Conservation (phyloP, 2,797 vertebrate species). For the Zonotrichia albicollis region DNA sequence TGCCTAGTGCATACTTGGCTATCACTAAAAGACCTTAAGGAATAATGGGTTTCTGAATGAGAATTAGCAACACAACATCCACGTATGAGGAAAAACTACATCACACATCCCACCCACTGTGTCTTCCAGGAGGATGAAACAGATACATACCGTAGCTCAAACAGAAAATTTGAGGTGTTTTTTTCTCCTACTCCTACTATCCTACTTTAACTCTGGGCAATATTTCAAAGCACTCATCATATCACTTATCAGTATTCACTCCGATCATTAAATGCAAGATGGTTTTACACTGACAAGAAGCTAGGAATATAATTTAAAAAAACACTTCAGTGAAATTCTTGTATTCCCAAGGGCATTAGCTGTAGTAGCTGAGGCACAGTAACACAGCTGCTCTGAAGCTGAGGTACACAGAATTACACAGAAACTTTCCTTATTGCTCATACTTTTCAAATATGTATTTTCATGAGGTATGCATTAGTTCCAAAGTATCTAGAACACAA, state of each 20-base stretch:
- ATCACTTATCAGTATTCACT: background rate
- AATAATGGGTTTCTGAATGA: slow-evolving; percentile 14
- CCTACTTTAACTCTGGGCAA: background rate
- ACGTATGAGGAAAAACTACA: background rate
- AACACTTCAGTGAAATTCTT: background rate
- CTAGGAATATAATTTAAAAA: background rate
- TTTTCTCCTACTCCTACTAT: background rate
- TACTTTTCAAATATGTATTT: background rate
- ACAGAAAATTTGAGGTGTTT: background rate
- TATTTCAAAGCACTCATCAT: background rate
- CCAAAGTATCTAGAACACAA: background rate
- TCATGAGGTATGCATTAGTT: background rate
- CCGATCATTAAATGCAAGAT: background rate
- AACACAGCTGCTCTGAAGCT: background rate
- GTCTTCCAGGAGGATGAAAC: background rate
- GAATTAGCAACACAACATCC: background rate
- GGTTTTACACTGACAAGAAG: background rate
- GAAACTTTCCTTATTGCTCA: background rate
- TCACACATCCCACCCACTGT: background rate
- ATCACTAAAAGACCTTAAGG: slow-evolving; percentile 19
- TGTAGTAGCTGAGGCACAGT: background rate
- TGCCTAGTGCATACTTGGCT: slow-evolving; percentile 10
- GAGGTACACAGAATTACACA: background rate
- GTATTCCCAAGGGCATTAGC: background rate
- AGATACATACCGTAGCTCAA: background rate